phyloP scores from a whole-genome alignment of 2,797 vertebrate genomes.

The Sebastes hopkinsi region DNA sequence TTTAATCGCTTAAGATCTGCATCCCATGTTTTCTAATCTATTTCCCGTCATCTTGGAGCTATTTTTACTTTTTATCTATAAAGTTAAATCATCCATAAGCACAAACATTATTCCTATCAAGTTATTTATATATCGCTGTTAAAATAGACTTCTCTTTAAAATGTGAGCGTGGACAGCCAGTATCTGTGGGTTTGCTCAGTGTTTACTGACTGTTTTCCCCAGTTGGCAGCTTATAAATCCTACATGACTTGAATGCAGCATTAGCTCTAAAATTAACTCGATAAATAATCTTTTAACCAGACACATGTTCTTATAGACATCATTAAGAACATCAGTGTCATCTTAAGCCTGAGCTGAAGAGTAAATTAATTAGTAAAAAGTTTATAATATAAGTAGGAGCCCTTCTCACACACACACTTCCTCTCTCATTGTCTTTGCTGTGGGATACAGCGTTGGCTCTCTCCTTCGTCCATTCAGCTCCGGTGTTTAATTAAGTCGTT shows the following conservation, averaged over 20 bases:
- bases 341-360: not conserved
- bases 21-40: accelerated
- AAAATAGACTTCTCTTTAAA: not conserved
- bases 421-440: constrained; percentile 49
- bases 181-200: not conserved
- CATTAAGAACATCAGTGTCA: not conserved
- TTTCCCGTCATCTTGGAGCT: not conserved
- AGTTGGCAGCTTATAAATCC: constrained; percentile 44
- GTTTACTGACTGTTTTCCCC: constrained; percentile 23
- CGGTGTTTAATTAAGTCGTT: constrained; percentile 66
- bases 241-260: constrained; percentile 53
- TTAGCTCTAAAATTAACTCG: not conserved
- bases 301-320: not conserved
- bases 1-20: not conserved
- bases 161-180: not conserved
- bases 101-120: accelerated
- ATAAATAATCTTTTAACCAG: not conserved
- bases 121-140: not conserved
- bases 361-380: not conserved
- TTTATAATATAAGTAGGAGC: not conserved
- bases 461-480: constrained; percentile 44
- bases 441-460: constrained; percentile 55
- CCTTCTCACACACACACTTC: constrained; percentile 48
- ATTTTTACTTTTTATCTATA: not conserved
- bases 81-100: not conserved